Evolutionary conservation across 2,888 invertebrate genomes (phyloP), one percentile per base, ranked within the genome.

Genomic region (Phorcus lineatus): DNA sequence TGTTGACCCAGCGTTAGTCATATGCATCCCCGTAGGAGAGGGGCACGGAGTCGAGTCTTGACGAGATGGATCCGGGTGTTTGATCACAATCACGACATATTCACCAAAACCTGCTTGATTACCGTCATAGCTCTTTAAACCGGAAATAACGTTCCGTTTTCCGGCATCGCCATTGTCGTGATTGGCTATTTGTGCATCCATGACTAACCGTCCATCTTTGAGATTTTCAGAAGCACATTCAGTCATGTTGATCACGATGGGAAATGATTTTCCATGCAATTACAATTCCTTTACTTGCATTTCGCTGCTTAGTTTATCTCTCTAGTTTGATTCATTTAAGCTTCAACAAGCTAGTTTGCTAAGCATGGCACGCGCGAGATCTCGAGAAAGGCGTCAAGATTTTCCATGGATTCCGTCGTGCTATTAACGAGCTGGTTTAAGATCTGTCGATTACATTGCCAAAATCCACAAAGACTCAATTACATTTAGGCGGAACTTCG

Each of bases 71-170:
- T 4, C 28, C 28, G 22, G 24, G 62, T 62, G 28, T 62, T 62
- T 62, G 62, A 62, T 62, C 62, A 62, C 62, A 62, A 62, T 62
- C 62, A 62, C 62, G 62, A 62, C 62, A 62, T 62, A 62, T 62
- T 62, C 62, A 62, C 62, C 62, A 62, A 62, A 47, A 62, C 62
- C 62, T 62, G 62, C 28, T 17, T 62, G 62, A 62, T 62, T 62
- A 62, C 62, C 24, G 28, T 62, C 28, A 62, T 17, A 62, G 62
- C 24, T 28, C 24, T 62, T 62, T 62, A 62, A 62, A 62, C 62
- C 62, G 62, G 62, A 62, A 62, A 62, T 62, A 62, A 62, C 62
- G 24, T 62, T 62, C 28, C 62, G 24, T 16, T 62, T 62, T 62
- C 62, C 62, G 62, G 62, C 19, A 62, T 62, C 62, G n/a, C 62